phyloP scores from a whole-genome alignment of 2,113 vertebrate genomes.

The Semicossyphus pulcher region DNA sequence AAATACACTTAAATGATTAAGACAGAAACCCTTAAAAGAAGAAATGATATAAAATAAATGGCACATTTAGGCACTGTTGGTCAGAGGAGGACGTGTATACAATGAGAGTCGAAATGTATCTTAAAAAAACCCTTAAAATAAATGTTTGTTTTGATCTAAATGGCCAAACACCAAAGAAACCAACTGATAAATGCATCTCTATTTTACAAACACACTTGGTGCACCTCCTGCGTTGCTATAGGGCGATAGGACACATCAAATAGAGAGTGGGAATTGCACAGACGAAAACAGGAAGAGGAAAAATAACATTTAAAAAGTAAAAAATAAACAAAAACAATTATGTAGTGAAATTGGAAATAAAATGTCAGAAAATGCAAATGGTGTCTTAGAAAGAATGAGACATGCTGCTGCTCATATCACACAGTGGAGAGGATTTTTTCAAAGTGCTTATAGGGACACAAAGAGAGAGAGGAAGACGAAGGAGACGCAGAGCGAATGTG shows the following conservation, averaged over 20 bases:
- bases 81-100: slow-evolving; percentile 4
- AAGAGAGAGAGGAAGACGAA: neutral
- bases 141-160: neutral
- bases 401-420: neutral
- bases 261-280: neutral
- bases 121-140: neutral
- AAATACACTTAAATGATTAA: slow-evolving; percentile 1
- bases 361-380: neutral
- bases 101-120: neutral
- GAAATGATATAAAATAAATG: neutral
- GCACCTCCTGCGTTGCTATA: neutral
- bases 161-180: neutral
- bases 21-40: slow-evolving; percentile 13
- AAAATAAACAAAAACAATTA: neutral
- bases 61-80: slow-evolving; percentile 60
- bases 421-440: neutral
- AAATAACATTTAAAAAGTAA: neutral
- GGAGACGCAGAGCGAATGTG: slow-evolving; percentile 27
- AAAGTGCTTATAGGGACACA: slow-evolving; percentile 11
- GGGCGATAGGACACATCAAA: neutral
- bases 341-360: neutral
- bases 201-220: slow-evolving; percentile 10
- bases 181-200: neutral
- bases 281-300: neutral
- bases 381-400: neutral